Conservation (phyloP, 1,140 invertebrate genomes). For the Drosophila navojoa region DNA sequence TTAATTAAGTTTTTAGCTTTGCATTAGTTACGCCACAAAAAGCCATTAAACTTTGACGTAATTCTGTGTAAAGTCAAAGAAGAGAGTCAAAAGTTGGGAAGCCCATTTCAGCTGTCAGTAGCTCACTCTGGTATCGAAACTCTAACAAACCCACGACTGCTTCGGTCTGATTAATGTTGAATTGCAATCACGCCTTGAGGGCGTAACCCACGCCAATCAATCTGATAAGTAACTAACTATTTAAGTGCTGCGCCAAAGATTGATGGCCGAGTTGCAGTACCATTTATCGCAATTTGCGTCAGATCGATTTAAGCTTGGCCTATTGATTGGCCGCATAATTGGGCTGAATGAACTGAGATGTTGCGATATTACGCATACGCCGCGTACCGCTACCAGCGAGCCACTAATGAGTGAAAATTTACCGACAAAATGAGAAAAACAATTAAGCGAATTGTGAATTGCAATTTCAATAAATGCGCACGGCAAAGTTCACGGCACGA, state of each 20-base stretch:
- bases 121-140: background rate
- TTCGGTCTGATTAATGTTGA: conserved; percentile 1
- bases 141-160: background rate
- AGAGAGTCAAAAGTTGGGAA: background rate
- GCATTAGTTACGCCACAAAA: too few relatives aligned
- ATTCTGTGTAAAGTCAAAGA: too few relatives aligned
- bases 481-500: conserved; percentile 65
- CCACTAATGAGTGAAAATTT: conserved; percentile 70
- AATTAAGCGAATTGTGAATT: conserved; percentile 73
- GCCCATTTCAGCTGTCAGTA: too few relatives aligned
- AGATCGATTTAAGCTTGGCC: conserved; percentile 24
- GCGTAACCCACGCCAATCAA: conserved; percentile 13
- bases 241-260: conserved; percentile 20
- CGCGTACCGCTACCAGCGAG: conserved; percentile 36
- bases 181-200: conserved; percentile 4
- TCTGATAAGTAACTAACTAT: conserved; percentile 2
- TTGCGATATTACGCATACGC: conserved; percentile 58
- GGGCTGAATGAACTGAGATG: conserved; percentile 43
- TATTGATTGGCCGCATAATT: conserved; percentile 37
- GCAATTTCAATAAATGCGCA: conserved; percentile 71
- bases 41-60: too few relatives aligned
- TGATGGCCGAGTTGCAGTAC: conserved; percentile 7
- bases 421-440: conserved; percentile 59
- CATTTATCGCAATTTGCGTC: conserved; percentile 37
- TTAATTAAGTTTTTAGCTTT: too few relatives aligned